A percentile compares a stretch with the other conserved stretches of the same genome.
Conservation (phyloP, 2,113 vertebrate species). For the Solea solea region DNA sequence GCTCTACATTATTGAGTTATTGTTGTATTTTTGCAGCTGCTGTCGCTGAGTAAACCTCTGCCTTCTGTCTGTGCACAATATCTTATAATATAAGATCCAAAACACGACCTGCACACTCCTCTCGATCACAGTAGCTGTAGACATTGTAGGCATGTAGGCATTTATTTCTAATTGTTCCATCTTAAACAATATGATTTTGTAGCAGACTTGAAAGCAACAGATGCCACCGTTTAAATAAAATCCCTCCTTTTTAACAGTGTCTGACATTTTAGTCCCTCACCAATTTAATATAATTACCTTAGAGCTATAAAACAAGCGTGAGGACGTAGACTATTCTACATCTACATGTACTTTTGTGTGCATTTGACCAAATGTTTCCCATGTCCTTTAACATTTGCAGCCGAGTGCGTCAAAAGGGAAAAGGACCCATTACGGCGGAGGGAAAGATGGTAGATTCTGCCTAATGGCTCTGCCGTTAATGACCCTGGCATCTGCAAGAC, state of each 20-base stretch:
- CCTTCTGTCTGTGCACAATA: constrained; percentile 36
- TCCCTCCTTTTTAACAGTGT: neutral
- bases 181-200: constrained; percentile 32
- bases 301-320: constrained; percentile 18
- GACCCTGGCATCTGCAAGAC: constrained; percentile 37
- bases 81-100: constrained; percentile 50
- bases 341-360: constrained; percentile 35
- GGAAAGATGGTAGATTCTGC: constrained; percentile 32
- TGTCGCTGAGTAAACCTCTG: constrained; percentile 30
- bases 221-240: constrained; percentile 4
- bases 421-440: constrained; percentile 31
- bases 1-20: neutral
- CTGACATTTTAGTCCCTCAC: constrained; percentile 26
- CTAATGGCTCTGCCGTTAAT: constrained; percentile 52
- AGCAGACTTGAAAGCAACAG: constrained; percentile 22
- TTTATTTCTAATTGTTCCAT: constrained; percentile 21
- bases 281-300: constrained; percentile 29
- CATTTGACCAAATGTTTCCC: constrained; percentile 22
- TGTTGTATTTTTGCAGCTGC: constrained; percentile 39
- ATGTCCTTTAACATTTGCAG: constrained; percentile 34
- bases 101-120: constrained; percentile 47
- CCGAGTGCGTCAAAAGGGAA: constrained; percentile 30
- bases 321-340: constrained; percentile 14
- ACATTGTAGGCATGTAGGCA: too few relatives aligned
- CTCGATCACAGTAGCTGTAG: constrained; percentile 38